Percentiles rank a stretch among this genome's conserved stretches.
Evolutionary conservation across 2,113 vertebrate species (phyloP).

Genomic region (Crotophaga sulcirostris): DNA sequence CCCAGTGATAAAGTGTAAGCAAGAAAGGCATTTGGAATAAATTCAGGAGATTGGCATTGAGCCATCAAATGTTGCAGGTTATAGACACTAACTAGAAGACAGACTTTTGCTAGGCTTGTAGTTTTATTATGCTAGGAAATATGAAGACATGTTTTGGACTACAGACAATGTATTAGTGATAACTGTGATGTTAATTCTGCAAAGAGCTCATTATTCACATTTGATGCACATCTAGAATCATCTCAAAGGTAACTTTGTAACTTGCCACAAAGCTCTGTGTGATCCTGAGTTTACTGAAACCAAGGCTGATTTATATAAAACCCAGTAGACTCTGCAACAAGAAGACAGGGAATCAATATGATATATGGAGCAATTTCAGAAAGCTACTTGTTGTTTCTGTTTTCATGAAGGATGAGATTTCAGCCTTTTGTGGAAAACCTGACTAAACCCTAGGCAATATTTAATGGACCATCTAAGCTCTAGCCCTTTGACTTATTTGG

Average conservation of each 20-base stretch:
- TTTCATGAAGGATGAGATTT: background rate
- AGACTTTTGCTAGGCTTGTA: background rate
- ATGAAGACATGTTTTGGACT: background rate
- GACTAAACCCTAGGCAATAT: background rate
- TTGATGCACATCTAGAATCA: background rate
- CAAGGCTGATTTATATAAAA: background rate
- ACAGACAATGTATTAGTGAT: rapidly evolving
- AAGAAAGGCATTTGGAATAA: background rate
- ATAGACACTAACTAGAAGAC: background rate
- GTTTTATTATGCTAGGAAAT: background rate
- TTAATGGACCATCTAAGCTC: background rate
- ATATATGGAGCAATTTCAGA: background rate
- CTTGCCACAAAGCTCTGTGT: background rate
- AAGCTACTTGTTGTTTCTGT: background rate
- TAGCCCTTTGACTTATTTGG: background rate
- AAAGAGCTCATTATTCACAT: background rate
- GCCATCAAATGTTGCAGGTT: background rate
- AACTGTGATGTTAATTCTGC: background rate
- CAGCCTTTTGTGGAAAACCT: background rate
- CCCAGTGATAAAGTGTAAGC: background rate
- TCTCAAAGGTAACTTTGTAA: background rate
- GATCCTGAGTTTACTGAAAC: background rate
- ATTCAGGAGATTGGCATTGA: background rate
- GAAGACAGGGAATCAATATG: background rate
- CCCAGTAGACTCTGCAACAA: background rate